A percentile compares a stretch with the other conserved stretches of the same genome.
Conservation (phyloP, 1,140 invertebrate species). For the Gonatopus flavifemur region DNA sequence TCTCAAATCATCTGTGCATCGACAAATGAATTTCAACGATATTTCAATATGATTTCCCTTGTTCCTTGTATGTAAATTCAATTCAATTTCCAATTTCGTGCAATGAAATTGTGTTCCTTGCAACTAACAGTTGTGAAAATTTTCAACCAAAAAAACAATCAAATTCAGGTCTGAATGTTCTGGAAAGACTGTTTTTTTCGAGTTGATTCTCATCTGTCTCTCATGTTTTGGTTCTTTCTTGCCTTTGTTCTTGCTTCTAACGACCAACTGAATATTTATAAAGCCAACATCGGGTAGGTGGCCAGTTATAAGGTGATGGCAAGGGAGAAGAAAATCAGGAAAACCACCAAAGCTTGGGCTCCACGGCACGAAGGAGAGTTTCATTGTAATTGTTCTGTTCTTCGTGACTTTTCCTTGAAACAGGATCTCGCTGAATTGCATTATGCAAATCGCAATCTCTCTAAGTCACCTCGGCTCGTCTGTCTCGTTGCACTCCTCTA, state of each 20-base stretch:
- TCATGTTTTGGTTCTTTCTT: conserved; percentile 4
- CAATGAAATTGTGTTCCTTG: too few species aligned
- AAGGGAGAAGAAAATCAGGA: too few species aligned
- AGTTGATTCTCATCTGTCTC: too few species aligned
- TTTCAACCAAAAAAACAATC: too few species aligned
- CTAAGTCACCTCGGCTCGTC: conserved; percentile 46
- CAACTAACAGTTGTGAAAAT: too few species aligned
- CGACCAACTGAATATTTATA: conserved; percentile 57
- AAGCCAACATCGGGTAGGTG: conserved; percentile 43
- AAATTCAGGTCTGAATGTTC: too few species aligned
- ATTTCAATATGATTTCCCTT: too few species aligned
- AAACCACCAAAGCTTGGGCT: conserved; percentile 43
- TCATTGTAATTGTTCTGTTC: conserved; percentile 59
- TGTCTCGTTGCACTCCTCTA: neutral
- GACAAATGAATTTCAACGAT: too few species aligned
- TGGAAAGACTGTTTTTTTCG: too few species aligned
- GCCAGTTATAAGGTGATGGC: conserved; percentile 45
- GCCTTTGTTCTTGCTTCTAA: conserved; percentile 37
- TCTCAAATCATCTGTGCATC: too few species aligned
- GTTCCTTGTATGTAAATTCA: too few species aligned
- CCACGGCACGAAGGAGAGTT: conserved; percentile 56
- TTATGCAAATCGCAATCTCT: conserved; percentile 58
- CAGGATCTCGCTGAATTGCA: conserved; percentile 53
- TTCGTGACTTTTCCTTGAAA: conserved; percentile 55
- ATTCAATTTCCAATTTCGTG: too few species aligned